Percentiles rank a stretch among this genome's conserved stretches.
Evolutionary conservation across 1,140 invertebrate genomes (phyloP).

Genomic region (Leptinotarsa texana): DNA sequence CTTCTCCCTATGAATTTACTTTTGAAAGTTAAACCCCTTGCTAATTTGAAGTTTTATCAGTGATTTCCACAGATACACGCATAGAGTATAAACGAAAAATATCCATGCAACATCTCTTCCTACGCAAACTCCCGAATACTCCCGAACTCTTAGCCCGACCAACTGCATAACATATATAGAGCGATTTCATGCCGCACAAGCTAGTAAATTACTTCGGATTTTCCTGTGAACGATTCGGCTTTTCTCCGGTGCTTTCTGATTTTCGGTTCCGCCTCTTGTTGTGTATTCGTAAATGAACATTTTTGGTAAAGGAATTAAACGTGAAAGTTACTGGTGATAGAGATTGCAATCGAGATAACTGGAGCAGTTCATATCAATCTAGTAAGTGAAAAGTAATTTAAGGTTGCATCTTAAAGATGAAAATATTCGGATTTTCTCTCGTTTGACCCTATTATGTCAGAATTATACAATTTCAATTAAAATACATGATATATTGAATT

Average conservation of each 20-base stretch:
- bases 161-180: slow-evolving; percentile 14
- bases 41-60: slow-evolving; percentile 5
- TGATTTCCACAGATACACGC: not conserved
- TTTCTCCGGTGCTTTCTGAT: not conserved
- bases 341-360: too few species aligned
- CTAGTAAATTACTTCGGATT: not conserved
- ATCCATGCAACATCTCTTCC: slow-evolving; percentile 12
- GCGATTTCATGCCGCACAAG: slow-evolving; percentile 9
- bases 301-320: too few species aligned
- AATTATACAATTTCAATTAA: too few species aligned
- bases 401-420: too few species aligned
- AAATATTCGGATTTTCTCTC: too few species aligned
- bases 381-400: too few species aligned
- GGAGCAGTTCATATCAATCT: too few species aligned
- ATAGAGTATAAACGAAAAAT: slow-evolving; percentile 1
- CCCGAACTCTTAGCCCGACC: not conserved
- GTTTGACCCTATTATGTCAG: too few species aligned
- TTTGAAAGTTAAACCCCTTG: not conserved
- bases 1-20: not conserved
- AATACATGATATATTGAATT: too few species aligned
- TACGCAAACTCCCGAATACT: not conserved
- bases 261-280: not conserved
- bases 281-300: not conserved
- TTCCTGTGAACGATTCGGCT: not conserved
- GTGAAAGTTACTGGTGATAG: too few species aligned